These are phyloP conservation scores for Ectobius pallidus DNA, from an alignment of 2,888 invertebrate genomes.

Conservation along the genomic window DNA sequence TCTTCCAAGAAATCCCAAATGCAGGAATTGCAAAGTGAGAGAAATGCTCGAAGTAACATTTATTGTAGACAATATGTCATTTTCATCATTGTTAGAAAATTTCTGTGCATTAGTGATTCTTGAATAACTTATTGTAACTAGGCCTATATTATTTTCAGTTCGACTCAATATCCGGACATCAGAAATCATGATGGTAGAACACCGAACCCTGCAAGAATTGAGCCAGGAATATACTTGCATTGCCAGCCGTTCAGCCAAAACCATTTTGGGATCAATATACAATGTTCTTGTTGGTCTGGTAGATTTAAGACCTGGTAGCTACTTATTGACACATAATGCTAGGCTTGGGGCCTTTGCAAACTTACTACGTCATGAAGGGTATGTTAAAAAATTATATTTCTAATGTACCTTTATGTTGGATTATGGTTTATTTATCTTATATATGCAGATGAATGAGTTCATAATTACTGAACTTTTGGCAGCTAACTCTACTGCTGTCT, in stretches of 20 bases:
- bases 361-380: background rate
- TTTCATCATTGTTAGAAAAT: background rate
- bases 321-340: constrained; percentile 13
- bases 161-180: constrained; percentile 4
- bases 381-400: constrained; percentile 3
- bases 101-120: background rate
- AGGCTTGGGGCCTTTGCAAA: constrained; percentile 6
- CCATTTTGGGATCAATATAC: background rate
- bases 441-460: too few species aligned
- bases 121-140: background rate
- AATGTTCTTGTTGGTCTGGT: background rate
- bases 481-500: too few species aligned
- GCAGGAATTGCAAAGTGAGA: too few species aligned
- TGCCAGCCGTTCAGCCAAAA: background rate
- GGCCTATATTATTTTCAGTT: background rate
- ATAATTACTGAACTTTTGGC: too few species aligned
- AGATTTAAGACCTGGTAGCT: background rate
- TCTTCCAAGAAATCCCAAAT: too few species aligned
- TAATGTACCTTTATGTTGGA: background rate
- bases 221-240: background rate
- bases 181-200: constrained; percentile 1
- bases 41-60: too few species aligned
- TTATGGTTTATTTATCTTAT: too few species aligned
- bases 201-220: background rate
- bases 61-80: too few species aligned